phyloP scores from a whole-genome alignment of 2,888 invertebrate genomes.

The Endotricha flammealis region DNA sequence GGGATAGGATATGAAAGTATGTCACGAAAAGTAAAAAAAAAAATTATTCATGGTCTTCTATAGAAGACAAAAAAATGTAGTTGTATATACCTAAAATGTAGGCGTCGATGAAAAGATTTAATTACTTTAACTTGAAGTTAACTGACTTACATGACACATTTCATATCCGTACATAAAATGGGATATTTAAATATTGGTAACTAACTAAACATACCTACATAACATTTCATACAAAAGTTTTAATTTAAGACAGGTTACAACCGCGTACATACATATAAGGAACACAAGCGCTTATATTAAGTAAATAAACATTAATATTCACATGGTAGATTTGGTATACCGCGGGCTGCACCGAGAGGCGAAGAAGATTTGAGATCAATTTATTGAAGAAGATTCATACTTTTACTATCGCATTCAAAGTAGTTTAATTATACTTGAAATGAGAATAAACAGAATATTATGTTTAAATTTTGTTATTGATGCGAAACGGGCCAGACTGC shows the following conservation, averaged over 20 bases:
- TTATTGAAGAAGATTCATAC: conserved; percentile 49
- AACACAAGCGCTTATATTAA: conserved; percentile 67
- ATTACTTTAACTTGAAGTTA: too few relatives aligned
- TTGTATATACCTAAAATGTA: too few relatives aligned
- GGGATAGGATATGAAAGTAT: conserved; percentile 2
- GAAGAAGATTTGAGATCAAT: conserved; percentile 61
- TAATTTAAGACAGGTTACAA: conserved; percentile 2
- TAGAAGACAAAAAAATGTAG: too few relatives aligned
- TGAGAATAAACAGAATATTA: too few relatives aligned
- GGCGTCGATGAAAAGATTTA: too few relatives aligned
- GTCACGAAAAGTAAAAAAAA: background rate
- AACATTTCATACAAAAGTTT: background rate
- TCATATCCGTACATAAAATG: conserved; percentile 3
- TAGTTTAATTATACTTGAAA: too few relatives aligned
- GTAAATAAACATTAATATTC: conserved; percentile 49
- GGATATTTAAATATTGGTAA: conserved; percentile 24
- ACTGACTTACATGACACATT: conserved; percentile 8
- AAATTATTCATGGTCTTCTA: too few relatives aligned
- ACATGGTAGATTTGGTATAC: conserved; percentile 71
- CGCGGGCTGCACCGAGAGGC: conserved; percentile 44
- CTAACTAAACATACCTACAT: conserved; percentile 14
- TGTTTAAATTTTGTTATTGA: too few relatives aligned
- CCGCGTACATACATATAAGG: conserved; percentile 56
- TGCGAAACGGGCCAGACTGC: too few relatives aligned
- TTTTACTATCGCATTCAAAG: conserved; percentile 18